phyloP scores from a whole-genome alignment of 2,797 vertebrate genomes.

The Vireo griseus region DNA sequence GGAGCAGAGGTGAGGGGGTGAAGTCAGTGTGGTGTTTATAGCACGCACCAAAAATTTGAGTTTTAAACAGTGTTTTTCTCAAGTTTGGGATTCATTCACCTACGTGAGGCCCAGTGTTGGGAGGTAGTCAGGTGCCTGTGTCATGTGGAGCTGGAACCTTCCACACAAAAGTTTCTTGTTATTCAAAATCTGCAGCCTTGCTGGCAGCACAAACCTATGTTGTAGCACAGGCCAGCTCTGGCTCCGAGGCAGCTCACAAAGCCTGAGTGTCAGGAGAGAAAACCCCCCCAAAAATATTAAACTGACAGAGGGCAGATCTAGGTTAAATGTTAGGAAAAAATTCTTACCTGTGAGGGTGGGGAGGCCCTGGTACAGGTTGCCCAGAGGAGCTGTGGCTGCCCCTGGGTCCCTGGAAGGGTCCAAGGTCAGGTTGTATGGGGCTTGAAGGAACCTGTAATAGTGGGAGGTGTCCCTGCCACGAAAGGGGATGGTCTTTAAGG shows the following conservation, averaged over 20 bases:
- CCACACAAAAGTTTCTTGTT: background rate
- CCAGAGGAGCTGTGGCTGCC: background rate
- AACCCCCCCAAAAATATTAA: background rate
- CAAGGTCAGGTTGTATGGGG: accelerated
- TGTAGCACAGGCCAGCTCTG: background rate
- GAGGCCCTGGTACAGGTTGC: background rate
- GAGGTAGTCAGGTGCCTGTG: background rate
- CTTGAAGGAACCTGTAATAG: background rate
- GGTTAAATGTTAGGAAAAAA: background rate
- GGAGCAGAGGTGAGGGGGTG: background rate
- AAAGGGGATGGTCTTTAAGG: background rate
- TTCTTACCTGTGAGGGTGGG: background rate
- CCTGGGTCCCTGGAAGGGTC: background rate
- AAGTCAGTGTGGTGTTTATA: background rate
- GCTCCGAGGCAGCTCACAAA: background rate
- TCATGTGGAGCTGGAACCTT: background rate
- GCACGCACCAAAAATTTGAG: accelerated
- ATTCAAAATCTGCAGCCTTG: background rate
- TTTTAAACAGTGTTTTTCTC: background rate
- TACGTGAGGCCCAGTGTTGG: background rate
- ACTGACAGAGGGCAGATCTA: background rate
- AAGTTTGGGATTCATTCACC: background rate
- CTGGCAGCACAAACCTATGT: background rate
- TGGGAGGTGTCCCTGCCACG: background rate
- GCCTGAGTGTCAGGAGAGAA: background rate